Evolutionary conservation across 2,888 invertebrate species (phyloP), one percentile per base, ranked within the genome.

Genomic region (Eupeodes latifasciatus): DNA sequence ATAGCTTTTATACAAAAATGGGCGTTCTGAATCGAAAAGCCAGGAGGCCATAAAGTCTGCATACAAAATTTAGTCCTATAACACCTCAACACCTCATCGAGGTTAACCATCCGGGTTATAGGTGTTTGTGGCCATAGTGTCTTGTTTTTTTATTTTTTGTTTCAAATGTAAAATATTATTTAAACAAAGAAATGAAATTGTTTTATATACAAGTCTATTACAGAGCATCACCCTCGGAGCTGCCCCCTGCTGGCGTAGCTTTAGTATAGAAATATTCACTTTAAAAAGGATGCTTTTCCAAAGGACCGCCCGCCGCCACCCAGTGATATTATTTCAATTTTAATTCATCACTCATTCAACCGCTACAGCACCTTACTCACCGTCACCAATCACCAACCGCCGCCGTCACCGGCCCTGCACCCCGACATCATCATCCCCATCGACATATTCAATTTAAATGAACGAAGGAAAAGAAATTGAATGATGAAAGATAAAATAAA

Each of bases 261-360:
- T 9, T 40, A 40, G 9, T 40, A 40, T 40, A 66, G 72, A 62
- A 47, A 77, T 77, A 81, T 61, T 77, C 71, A 76, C n/a, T 76
- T 71, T 61, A 11, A 74, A 66, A 81, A 76, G 79, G 76, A 61
- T 79, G 76, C 64, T 55, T 19, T 53, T 59, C 36, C 57, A 16
- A 16, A 49, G 34, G 27, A 27, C 27, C 27, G 27, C 27, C 27
- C 53, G 7, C 14, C 75, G 34, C 77, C 36, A 76, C 16, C 36
- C 66, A 64, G 55, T 51, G 57, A 66, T 57, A 75, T 62, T 77
- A 80, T 84, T 87, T 80, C 74, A 81, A 84, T 84, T 78, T 88
- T 67, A 55, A 84, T 84, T 76, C 86, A 84, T 81, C 87, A 77
- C 69, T 64, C 87, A 81, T 84, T 81, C 84, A 69, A 57, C 16